phyloP scores from a whole-genome alignment of 2,888 invertebrate genomes.

The Liopterus haemorrhoidalis region DNA sequence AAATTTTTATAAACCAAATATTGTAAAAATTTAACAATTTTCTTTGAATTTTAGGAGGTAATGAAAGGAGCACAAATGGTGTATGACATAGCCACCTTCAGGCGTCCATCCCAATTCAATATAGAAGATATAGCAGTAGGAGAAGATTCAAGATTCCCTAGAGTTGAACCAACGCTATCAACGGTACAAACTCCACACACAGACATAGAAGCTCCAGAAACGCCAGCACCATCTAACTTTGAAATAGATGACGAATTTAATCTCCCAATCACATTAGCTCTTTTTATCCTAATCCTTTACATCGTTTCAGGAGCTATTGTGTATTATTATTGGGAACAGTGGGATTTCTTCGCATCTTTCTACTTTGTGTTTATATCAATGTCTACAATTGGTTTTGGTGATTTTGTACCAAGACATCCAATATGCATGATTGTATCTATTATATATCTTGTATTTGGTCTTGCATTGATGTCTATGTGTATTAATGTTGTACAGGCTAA shows the following conservation, averaged over 20 bases:
- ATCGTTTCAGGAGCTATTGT: constrained; percentile 80
- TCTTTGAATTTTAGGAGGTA: constrained; percentile 57
- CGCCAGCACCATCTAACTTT: constrained; percentile 71
- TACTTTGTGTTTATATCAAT: constrained; percentile 97
- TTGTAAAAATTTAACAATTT: not conserved
- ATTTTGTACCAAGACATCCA: constrained; percentile 83
- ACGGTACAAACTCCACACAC: constrained; percentile 23
- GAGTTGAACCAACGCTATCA: constrained; percentile 29
- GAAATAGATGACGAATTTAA: constrained; percentile 92
- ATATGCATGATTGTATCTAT: constrained; percentile 85
- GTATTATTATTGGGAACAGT: constrained; percentile 71
- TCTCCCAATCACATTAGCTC: constrained; percentile 84
- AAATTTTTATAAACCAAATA: not conserved
- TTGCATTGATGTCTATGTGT: constrained; percentile 94
- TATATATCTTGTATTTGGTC: constrained; percentile 86
- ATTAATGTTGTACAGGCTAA: constrained; percentile 91
- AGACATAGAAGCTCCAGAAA: constrained; percentile 59
- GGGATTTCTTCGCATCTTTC: constrained; percentile 90
- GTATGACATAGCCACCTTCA: constrained; percentile 70
- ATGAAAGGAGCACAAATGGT: constrained; percentile 78
- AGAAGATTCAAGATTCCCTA: constrained; percentile 32
- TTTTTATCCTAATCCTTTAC: constrained; percentile 75
- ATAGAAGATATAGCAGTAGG: constrained; percentile 49
- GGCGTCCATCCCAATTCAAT: constrained; percentile 64
- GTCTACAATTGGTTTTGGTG: constrained; percentile 96